Percentiles rank a stretch among this genome's conserved stretches.
These are phyloP conservation scores for Burhinus oedicnemus DNA, from an alignment of 2,113 vertebrate species.

Conservation along the genomic window DNA sequence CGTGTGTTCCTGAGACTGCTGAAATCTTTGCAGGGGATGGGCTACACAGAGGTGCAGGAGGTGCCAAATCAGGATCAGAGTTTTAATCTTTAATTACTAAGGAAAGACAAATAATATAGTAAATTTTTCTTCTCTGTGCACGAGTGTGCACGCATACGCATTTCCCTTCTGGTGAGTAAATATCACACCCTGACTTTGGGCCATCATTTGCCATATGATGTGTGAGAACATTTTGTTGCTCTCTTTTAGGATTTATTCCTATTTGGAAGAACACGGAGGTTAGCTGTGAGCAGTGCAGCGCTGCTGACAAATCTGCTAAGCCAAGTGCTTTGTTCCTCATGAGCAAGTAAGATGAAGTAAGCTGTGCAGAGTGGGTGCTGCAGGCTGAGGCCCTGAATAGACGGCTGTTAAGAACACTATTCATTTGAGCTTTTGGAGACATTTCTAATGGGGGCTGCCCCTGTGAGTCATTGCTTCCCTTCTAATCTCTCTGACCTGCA, in stretches of 20 bases:
- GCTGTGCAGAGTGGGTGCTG: background rate
- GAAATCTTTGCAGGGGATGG: background rate
- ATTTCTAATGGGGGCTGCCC: background rate
- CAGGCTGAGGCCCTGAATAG: background rate
- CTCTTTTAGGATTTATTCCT: constrained; percentile 47
- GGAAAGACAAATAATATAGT: background rate
- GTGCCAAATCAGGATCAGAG: background rate
- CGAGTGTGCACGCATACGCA: background rate
- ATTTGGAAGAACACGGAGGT: constrained; percentile 13
- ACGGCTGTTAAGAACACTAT: background rate
- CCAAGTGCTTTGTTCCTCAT: constrained; percentile 21
- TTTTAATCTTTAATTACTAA: background rate
- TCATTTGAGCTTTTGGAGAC: background rate
- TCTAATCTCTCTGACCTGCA: constrained; percentile 24
- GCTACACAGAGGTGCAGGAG: background rate
- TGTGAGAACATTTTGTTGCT: constrained; percentile 53
- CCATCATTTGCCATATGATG: constrained; percentile 49
- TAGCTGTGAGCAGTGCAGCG: background rate
- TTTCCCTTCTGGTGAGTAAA: constrained; percentile 15
- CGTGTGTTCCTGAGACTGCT: background rate
- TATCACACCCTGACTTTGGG: constrained; percentile 11
- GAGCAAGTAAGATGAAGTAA: constrained; percentile 35
- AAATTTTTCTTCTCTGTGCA: background rate
- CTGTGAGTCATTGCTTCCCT: constrained; percentile 24
- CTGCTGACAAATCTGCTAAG: constrained; percentile 19